Evolutionary conservation across 2,888 invertebrate species (phyloP), one percentile per base, ranked within the genome.

Genomic region (Trachelus iudaicus): DNA sequence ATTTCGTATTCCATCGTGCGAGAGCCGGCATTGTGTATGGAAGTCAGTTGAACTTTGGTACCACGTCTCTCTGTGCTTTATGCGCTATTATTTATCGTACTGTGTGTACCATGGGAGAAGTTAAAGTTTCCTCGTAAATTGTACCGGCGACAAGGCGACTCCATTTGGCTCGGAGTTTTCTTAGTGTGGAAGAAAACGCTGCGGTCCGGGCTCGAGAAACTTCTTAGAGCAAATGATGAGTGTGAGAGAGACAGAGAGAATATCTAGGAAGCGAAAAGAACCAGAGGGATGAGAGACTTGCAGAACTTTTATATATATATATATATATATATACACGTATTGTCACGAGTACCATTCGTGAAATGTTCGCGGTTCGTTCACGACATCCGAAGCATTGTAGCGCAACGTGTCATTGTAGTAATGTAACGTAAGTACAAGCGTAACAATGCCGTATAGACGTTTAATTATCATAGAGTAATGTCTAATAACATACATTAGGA

Each of bases 401-500:
- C 90, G 89, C 90, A 91, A 91, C 91, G 86, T 91, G 90, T 91
- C 90, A 91, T 91, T 91, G 84, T 89, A 87, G 89, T 89, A 90
- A 90, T 89, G 88, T 89, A 88, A 87, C 88, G 88, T 87, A 85
- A 89, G 89, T 89, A 90, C 87, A 86, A 86, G 87, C 90, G 89
- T 89, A 91, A 91, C 91, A 91, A 91, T 91, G 88, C 89, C 87
- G 82, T 89, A 90, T 89, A 90, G 90, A 91, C 91, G 89, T 91
- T 91, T 91, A 91, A 91, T 91, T 91, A 91, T 90, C 91, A 91
- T 90, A 91, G 91, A 91, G 91, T 91, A 91, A 90, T 91, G 90
- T 85, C 90, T 91, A 91, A 91, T 91, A 89, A 91, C 91, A 91
- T 91, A 91, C 84, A 91, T 91, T 91, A 91, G 87, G 71, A 84